These are phyloP conservation scores for Bettongia penicillata DNA, from an alignment of 2,113 vertebrate species.

Conservation along the genomic window DNA sequence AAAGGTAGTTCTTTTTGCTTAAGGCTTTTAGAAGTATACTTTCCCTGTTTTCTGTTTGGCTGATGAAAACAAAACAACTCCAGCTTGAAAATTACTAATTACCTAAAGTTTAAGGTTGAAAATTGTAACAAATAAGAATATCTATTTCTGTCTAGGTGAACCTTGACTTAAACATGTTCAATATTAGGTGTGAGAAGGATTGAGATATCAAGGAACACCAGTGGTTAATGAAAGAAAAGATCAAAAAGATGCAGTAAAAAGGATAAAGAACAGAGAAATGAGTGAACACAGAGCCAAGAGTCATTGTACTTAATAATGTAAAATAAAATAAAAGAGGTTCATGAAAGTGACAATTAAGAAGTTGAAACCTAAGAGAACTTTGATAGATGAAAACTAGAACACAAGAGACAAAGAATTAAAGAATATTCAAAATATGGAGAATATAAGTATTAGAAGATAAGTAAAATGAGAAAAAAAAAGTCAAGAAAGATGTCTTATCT, in stretches of 20 bases:
- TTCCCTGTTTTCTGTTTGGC: conserved; percentile 24
- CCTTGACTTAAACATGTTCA: background rate
- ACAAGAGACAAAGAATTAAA: background rate
- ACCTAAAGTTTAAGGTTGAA: conserved; percentile 27
- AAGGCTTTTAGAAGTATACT: conserved; percentile 20
- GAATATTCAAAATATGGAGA: background rate
- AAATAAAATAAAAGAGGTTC: background rate
- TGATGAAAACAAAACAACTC: conserved; percentile 5
- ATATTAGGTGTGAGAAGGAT: background rate
- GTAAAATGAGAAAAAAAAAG: background rate
- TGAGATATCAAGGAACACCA: background rate
- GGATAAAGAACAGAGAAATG: background rate
- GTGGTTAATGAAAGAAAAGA: background rate
- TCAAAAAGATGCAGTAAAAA: background rate
- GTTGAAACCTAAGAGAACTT: background rate
- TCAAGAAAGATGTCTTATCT: background rate
- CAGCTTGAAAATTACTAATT: conserved; percentile 23
- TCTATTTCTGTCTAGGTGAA: background rate
- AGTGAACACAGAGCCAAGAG: background rate
- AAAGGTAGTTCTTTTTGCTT: conserved; percentile 45
- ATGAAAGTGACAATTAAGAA: background rate
- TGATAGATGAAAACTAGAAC: background rate
- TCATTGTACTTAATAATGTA: background rate
- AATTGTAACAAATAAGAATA: background rate
- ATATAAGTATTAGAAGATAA: background rate